phyloP scores from a whole-genome alignment of 2,888 invertebrate species.

The Halictus quadricinctus region DNA sequence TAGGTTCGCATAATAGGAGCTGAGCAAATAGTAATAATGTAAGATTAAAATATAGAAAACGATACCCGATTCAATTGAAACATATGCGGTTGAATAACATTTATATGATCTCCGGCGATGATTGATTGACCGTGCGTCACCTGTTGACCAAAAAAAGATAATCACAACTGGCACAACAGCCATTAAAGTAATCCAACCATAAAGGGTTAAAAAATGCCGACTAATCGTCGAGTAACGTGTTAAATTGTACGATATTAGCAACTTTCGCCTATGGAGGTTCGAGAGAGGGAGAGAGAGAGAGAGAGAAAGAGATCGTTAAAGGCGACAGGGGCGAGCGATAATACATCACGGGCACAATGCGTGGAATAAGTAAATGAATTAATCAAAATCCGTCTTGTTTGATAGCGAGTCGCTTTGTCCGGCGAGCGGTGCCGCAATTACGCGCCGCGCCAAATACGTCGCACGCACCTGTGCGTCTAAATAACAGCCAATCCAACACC shows the following conservation, averaged over 20 bases:
- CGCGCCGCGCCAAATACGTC: constrained; percentile 52
- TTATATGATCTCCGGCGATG: neutral
- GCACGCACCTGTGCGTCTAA: constrained; percentile 49
- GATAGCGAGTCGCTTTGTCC: constrained; percentile 57
- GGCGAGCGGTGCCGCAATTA: constrained; percentile 45
- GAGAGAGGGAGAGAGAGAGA: neutral
- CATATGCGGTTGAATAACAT: neutral
- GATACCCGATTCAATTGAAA: neutral
- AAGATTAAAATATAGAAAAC: neutral
- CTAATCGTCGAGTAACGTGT: neutral
- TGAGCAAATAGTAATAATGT: neutral
- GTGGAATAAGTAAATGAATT: constrained; percentile 59
- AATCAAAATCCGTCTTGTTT: constrained; percentile 58
- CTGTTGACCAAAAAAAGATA: neutral
- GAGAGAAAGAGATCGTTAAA: neutral
- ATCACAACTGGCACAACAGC: neutral
- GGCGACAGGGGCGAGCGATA: neutral
- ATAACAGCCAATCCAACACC: constrained; percentile 33
- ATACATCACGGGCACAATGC: constrained; percentile 26
- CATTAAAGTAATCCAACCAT: neutral
- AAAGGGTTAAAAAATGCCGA: constrained; percentile 1
- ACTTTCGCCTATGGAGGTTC: neutral
- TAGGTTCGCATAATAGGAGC: neutral
- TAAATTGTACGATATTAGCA: constrained; percentile 1
- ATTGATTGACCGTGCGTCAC: neutral